phyloP scores from a whole-genome alignment of 2,797 vertebrate genomes.

The Chiroxiphia lanceolata region DNA sequence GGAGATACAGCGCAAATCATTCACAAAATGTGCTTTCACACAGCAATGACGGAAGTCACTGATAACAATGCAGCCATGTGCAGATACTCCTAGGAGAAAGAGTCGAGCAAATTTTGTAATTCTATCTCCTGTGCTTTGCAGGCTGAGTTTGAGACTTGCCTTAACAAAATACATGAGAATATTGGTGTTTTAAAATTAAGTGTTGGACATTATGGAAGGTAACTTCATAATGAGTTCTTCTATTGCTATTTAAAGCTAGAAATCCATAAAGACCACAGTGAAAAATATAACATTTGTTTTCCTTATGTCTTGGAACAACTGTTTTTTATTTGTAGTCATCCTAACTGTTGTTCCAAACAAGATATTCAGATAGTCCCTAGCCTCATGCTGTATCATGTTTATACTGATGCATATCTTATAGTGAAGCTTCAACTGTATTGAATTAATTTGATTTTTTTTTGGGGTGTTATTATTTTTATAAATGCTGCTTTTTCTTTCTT shows the following conservation, averaged over 20 bases:
- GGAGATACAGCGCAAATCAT: conserved; percentile 63
- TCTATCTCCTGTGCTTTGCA: conserved; percentile 33
- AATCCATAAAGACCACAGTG: conserved; percentile 48
- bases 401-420: conserved; percentile 46
- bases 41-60: conserved; percentile 49
- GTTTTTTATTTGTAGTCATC: conserved; percentile 44
- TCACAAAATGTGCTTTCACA: conserved; percentile 52
- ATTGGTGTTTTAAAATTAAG: conserved; percentile 56
- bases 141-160: conserved; percentile 34
- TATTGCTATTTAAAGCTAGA: conserved; percentile 64
- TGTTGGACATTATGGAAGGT: conserved; percentile 22
- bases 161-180: conserved; percentile 13
- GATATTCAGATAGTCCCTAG: conserved; percentile 24
- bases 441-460: conserved; percentile 25
- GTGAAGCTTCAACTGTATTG: conserved; percentile 25
- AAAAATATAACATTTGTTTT: conserved; percentile 41
- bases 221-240: conserved; percentile 39
- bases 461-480: neutral
- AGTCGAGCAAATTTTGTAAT: conserved; percentile 31
- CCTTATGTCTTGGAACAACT: conserved; percentile 40
- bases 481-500: conserved; percentile 25
- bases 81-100: conserved; percentile 49
- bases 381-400: conserved; percentile 37
- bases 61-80: conserved; percentile 53
- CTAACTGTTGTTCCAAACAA: conserved; percentile 50